Evolutionary conservation across 2,888 invertebrate species (phyloP).

Genomic region (Chalcis sispes): DNA sequence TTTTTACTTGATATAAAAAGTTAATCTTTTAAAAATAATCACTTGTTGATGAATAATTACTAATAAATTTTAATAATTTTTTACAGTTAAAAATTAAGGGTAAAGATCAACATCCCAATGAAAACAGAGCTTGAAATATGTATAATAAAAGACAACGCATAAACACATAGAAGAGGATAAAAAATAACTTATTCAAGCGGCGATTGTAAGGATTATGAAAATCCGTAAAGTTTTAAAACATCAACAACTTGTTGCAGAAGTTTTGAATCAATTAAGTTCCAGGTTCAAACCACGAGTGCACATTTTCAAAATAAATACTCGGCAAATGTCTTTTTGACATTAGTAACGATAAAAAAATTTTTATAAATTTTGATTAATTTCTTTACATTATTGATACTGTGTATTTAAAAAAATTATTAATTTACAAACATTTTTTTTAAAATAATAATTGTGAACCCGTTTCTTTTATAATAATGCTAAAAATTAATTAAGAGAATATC

Average conservation of each 20-base stretch:
- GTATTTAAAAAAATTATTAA: too few relatives aligned
- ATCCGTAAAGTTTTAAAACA: conserved; percentile 96
- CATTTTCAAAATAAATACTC: conserved; percentile 90
- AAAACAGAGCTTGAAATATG: conserved; percentile 97
- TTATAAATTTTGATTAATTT: conserved; percentile 49
- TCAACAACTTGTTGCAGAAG: conserved; percentile 96
- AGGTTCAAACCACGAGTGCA: conserved; percentile 98
- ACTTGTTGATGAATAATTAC: conserved; percentile 22
- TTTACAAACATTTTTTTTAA: too few relatives aligned
- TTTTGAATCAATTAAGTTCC: conserved; percentile 94
- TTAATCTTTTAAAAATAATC: conserved; percentile 72
- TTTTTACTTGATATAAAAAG: conserved; percentile 90
- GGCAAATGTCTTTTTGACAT: neutral
- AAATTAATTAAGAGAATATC: too few relatives aligned
- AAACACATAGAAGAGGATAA: conserved; percentile 99
- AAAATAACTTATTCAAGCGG: conserved; percentile 95
- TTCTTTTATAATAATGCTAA: too few relatives aligned
- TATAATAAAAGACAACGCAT: conserved; percentile 97
- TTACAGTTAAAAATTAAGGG: conserved; percentile 93
- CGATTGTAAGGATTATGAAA: conserved; percentile 98
- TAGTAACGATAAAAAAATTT: neutral
- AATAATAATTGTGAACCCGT: too few relatives aligned
- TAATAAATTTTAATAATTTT: conserved; percentile 16
- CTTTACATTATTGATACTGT: too few relatives aligned
- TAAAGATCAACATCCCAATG: conserved; percentile 98